Evolutionary conservation across 1,140 invertebrate genomes (phyloP).

Genomic region (Gonioctena quinquepunctata): DNA sequence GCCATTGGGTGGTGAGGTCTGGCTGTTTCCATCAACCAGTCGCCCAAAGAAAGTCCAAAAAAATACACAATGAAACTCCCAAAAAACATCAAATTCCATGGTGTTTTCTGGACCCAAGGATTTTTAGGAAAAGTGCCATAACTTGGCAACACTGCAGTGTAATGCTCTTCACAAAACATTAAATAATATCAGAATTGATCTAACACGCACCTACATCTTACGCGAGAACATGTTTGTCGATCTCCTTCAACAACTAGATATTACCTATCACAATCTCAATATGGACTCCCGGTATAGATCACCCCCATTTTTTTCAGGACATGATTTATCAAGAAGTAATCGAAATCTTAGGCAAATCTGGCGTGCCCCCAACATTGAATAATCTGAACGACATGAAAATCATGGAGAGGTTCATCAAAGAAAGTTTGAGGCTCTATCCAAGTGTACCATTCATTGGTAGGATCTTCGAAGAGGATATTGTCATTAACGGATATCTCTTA

Average conservation of each 20-base stretch:
- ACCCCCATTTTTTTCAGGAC: neutral
- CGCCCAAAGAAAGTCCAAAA: too few relatives aligned
- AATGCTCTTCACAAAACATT: neutral
- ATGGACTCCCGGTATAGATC: neutral
- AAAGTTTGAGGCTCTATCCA: slow-evolving; percentile 67
- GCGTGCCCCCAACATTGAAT: neutral
- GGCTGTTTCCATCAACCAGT: too few relatives aligned
- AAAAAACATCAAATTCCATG: too few relatives aligned
- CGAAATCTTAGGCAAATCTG: neutral
- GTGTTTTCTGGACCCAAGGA: too few relatives aligned
- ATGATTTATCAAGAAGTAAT: neutral
- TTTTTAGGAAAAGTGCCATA: neutral
- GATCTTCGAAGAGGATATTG: slow-evolving; percentile 57
- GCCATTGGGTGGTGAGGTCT: too few relatives aligned
- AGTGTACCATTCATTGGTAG: slow-evolving; percentile 69
- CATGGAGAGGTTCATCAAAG: slow-evolving; percentile 59
- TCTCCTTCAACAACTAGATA: neutral
- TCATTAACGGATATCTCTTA: slow-evolving; percentile 42
- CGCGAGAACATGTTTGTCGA: too few relatives aligned
- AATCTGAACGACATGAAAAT: neutral
- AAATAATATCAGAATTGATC: neutral
- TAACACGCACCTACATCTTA: too few relatives aligned
- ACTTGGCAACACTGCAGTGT: neutral
- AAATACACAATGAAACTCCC: too few relatives aligned
- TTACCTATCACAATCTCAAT: neutral